Evolutionary conservation across 2,888 invertebrate genomes (phyloP), one percentile per base, ranked within the genome.

Genomic region (Azorinus chamasolen): DNA sequence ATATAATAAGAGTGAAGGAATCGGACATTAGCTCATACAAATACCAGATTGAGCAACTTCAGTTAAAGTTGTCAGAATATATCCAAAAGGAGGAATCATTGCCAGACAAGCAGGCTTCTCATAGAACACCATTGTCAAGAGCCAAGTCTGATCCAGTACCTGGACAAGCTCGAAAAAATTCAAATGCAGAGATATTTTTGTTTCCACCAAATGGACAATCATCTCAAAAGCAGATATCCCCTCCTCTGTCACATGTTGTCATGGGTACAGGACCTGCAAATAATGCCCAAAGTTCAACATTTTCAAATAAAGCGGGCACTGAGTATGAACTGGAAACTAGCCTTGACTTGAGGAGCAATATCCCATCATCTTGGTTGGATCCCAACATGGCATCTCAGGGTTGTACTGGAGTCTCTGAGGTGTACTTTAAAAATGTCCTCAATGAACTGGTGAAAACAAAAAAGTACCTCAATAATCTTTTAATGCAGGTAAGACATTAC

Each of bases 361-460:
- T 24, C 20, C n/a, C 41, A 12, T 27, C 4, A 16, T 20, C 32
- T 32, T 32, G 32, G 32, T 32, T 32, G 14, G 12, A 22, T 50
- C 22, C 50, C 20, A 50, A 22, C 22, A 50, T 50, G n/a, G n/a
- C 45, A 45, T 4, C 4, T 45, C 50, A 32, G 10, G 32, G 32
- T 6, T 18, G 2, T n/a, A 16, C 22, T 12, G 59, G 79, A 14
- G 83, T 84, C 12, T 79, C 80, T 5, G 58, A 71, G 41, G 46
- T 65, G 43, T 71, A 78, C 64, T 84, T 84, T 43, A 65, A 84
- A 22, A 69, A 58, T 53, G 73, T 74, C 18, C 71, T 84, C 10
- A 76, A 73, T 51, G 84, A 84, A 46, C 62, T 84, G 50, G 64
- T 74, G 32, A 83, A 79, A 55, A 76, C 76, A 24, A 84, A 84